These are phyloP conservation scores for Trematomus bernacchii DNA, from an alignment of 2,797 vertebrate genomes.

Conservation along the genomic window DNA sequence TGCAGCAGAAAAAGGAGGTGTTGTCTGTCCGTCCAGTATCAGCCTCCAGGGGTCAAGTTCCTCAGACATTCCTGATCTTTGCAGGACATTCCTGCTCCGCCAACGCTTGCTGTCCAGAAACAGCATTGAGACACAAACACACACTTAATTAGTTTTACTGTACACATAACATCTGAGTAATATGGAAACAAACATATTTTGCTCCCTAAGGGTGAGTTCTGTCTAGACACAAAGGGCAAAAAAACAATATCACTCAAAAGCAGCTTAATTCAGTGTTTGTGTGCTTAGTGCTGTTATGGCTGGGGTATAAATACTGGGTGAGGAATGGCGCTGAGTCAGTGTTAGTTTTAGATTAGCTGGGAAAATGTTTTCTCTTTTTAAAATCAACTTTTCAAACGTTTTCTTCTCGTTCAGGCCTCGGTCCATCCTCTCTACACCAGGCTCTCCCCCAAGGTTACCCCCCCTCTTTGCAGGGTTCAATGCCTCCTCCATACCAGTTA, in stretches of 20 bases:
- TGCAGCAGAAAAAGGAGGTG: constrained; percentile 14
- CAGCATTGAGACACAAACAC: constrained; percentile 34
- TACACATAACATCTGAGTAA: constrained; percentile 30
- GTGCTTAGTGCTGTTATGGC: constrained; percentile 21
- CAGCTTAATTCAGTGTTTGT: constrained; percentile 29
- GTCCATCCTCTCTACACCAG: constrained; percentile 93
- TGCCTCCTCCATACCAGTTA: constrained; percentile 95
- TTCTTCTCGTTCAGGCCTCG: constrained; percentile 85
- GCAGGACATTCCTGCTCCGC: constrained; percentile 71
- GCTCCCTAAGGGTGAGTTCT: constrained; percentile 51
- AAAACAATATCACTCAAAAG: constrained; percentile 45
- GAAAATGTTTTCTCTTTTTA: background rate
- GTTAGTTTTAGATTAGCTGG: constrained; percentile 26
- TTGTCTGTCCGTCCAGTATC: constrained; percentile 13
- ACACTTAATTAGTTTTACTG: constrained; percentile 11
- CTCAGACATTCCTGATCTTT: constrained; percentile 70
- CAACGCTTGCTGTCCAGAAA: constrained; percentile 68
- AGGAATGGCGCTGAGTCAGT: constrained; percentile 26
- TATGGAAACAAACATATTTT: constrained; percentile 12
- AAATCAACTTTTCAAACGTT: background rate
- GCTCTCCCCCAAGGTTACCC: constrained; percentile 92
- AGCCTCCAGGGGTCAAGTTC: constrained; percentile 51
- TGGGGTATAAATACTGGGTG: constrained; percentile 19
- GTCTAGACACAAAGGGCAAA: constrained; percentile 75
- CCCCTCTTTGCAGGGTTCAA: constrained; percentile 89